Base-by-base conservation (phyloP, 2,797 vertebrate genomes). In the Hapalemur alaotrensis region DNA sequence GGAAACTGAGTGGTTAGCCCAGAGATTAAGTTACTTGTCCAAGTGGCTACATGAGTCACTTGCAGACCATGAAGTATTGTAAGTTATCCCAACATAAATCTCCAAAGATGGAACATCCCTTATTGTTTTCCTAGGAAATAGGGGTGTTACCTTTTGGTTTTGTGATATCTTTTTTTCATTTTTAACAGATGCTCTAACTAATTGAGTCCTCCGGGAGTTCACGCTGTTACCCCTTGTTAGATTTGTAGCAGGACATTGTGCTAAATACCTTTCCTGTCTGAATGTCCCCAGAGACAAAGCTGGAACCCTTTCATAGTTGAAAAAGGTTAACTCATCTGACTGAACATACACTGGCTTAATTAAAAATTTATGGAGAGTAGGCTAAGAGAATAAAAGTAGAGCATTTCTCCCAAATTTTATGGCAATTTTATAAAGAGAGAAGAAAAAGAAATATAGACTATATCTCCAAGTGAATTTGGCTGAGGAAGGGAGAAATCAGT, bases 311-410 rank as follows among this genome's bases (percentile, higher is more conserved):
- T 72, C 30, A 41, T 35, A 54, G 46, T 75, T 69, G 86, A 73
- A 86, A 95, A 57, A 89, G 32, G 28, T 90, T 72, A 92, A 70
- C 67, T 97, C 35, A 23, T 75, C 50, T 70, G 86, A 81, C 54
- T 63, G 75, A 46, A 52, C 38, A 63, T 90, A 67, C 9, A 76
- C 30, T 48, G 20, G 28, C 9, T 32, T 13, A 85, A n/a, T 86
- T 92, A 43, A 89, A 67, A 85, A 35, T n/a, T 46, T 63, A 61
- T 38, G 20, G 43, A 43, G 32, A 67, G 1, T 72, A 17, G 35
- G 92, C 41, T 59, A 79, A 80, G 52, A 81, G 50, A 87, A 84
- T 22, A 30, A 70, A 81, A 72, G 13, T 28, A 32, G 46, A 78
- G 38, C 41, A 50, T 87, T 85, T 79, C 91, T 69, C 17, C 32